Evolutionary conservation across 92 coral and sea anemone genomes (phyloP), one percentile per base, ranked within the genome.

Genomic region (Porites rus): DNA sequence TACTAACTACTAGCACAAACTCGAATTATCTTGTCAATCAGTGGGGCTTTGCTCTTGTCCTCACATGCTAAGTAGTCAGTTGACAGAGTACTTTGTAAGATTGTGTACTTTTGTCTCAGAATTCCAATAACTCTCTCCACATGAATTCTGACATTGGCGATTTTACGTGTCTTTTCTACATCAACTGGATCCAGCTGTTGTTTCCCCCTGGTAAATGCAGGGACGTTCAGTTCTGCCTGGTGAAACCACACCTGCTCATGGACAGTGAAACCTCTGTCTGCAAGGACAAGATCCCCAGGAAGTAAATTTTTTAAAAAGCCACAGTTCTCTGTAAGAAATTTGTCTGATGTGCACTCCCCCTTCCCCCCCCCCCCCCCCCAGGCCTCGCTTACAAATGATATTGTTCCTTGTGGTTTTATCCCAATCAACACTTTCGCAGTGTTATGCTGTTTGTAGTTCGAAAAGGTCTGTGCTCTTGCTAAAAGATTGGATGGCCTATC

Each of bases 91-190:
- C 71, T 66, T 82, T 69, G 78, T 69, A 73, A 60, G 72, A 84
- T 74, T 22, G 81, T 84, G 66, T 72, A 74, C 72, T 84, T 74
- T 73, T 74, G 79, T 74, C 81, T 16, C 24, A 84, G 88, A 8
- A 84, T 20, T 59, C 88, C 88, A 72, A 84, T 84, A 38, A 84
- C 77, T 31, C 83, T 38, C 76, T 85, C 88, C 38, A 85, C 88
- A 76, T 85, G 88, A 74, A 85, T 85, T 61, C 89, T 60, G 75
- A 85, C 83, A 85, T 78, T 85, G 18, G 76, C 88, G 75, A 65
- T 85, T 64, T 76, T 76, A 62, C 84, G 68, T 20, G 89, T 85
- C 64, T 76, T 79, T 73, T 85, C 89, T 52, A 58, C 86, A 82
- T 82, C 79, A 17, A 61, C 60, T 64, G 84, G 84, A 65, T 65